A percentile compares a stretch with the other conserved stretches of the same genome.
These are phyloP conservation scores for Anolis apletophallus DNA, from an alignment of 2,797 vertebrate species.

Conservation along the genomic window DNA sequence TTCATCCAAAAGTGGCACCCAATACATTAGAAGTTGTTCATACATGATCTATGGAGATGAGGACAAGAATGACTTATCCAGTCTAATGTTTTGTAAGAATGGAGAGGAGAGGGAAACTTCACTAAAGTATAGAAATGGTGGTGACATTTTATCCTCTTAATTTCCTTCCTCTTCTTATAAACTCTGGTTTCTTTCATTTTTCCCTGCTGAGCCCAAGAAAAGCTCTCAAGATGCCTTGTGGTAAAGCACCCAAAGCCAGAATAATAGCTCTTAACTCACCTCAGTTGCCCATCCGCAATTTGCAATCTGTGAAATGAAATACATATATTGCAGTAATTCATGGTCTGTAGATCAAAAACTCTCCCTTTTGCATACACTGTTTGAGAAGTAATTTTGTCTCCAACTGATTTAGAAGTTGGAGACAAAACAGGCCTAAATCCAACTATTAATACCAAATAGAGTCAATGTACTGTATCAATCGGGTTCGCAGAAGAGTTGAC, in stretches of 20 bases:
- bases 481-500: no score
- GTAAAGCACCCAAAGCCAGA: neutral
- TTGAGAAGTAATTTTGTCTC: neutral
- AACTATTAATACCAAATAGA: no score
- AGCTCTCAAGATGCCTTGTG: no score
- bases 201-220: no score
- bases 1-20: no score
- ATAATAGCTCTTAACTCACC: neutral
- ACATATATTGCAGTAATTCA: neutral
- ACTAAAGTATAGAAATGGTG: neutral
- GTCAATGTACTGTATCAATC: no score
- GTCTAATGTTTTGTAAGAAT: neutral
- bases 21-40: no score
- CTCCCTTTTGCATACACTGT: neutral
- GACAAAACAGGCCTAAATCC: no score
- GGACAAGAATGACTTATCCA: neutral
- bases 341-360: neutral
- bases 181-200: neutral
- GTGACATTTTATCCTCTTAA: neutral
- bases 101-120: neutral
- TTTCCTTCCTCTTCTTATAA: no score
- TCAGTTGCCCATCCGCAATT: neutral
- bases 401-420: neutral
- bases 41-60: no score
- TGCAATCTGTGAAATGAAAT: neutral